Evolutionary conservation across 2,797 vertebrate species (phyloP).

Genomic region (Sebastes iracundus): DNA sequence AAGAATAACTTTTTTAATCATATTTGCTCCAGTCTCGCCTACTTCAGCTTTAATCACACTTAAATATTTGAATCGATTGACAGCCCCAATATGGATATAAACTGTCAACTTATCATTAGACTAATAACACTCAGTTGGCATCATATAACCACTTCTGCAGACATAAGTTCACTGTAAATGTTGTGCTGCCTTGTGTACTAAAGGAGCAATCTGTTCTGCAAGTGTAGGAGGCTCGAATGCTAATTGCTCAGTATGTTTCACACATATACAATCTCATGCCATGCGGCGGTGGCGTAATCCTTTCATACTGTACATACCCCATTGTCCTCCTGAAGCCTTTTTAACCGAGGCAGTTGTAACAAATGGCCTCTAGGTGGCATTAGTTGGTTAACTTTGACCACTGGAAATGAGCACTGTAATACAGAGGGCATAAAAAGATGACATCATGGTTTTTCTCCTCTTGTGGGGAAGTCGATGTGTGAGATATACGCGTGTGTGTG

Average conservation of each 20-base stretch:
- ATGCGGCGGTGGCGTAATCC: slow-evolving; percentile 21
- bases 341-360: slow-evolving; percentile 34
- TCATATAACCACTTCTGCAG: neutral
- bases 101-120: neutral
- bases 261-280: neutral
- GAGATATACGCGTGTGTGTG: slow-evolving; percentile 18
- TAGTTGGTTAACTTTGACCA: slow-evolving; percentile 62
- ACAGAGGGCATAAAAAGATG: slow-evolving; percentile 73
- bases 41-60: too few species aligned
- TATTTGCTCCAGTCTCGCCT: too few species aligned
- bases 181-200: neutral
- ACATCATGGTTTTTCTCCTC: slow-evolving; percentile 80
- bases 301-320: neutral
- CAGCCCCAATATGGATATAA: neutral
- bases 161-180: neutral
- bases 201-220: neutral
- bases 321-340: slow-evolving; percentile 2
- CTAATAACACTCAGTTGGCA: neutral
- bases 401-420: slow-evolving; percentile 53
- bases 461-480: slow-evolving; percentile 65
- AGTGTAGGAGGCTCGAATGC: neutral
- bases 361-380: slow-evolving; percentile 75
- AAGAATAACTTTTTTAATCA: too few species aligned
- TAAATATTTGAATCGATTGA: too few species aligned
- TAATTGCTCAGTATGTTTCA: neutral